These are phyloP conservation scores for Styela plicata DNA, from an alignment of 23 tunicate species.

Conservation along the genomic window DNA sequence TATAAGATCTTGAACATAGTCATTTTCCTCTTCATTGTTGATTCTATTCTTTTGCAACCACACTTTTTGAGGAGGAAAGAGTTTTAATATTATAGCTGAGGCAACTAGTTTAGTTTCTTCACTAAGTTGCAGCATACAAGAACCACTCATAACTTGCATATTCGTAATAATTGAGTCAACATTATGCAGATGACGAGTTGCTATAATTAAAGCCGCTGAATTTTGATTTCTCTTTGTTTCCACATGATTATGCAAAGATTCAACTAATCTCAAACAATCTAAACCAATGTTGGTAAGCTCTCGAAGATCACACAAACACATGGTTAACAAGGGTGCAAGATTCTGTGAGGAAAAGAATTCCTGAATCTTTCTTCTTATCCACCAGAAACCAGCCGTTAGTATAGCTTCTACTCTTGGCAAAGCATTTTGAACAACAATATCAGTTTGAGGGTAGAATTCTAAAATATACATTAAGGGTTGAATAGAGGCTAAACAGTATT, in stretches of 20 bases:
- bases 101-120: not conserved
- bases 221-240: conserved; percentile 51
- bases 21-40: conserved; percentile 26
- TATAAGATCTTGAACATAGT: conserved; percentile 10
- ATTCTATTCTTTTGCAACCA: conserved; percentile 77
- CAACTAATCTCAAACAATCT: conserved; percentile 56
- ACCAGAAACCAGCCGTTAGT: conserved; percentile 39
- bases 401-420: conserved; percentile 60
- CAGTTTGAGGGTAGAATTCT: conserved; percentile 31
- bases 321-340: conserved; percentile 48
- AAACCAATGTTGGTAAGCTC: conserved; percentile 58
- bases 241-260: conserved; percentile 75
- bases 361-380: conserved; percentile 62
- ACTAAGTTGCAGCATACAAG: not conserved
- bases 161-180: conserved; percentile 73
- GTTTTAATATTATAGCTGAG: not conserved
- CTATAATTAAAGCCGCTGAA: conserved; percentile 60
- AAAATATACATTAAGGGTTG: conserved; percentile 59
- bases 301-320: conserved; percentile 58
- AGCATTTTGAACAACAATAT: conserved; percentile 45
- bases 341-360: conserved; percentile 37
- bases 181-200: conserved; percentile 62
- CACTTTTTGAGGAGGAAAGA: conserved; percentile 57
- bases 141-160: conserved; percentile 64
- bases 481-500: conserved; percentile 42